A percentile compares a stretch with the other conserved stretches of the same genome.
These are phyloP conservation scores for Alosa alosa DNA, from an alignment of 2,113 vertebrate species.

Conservation along the genomic window DNA sequence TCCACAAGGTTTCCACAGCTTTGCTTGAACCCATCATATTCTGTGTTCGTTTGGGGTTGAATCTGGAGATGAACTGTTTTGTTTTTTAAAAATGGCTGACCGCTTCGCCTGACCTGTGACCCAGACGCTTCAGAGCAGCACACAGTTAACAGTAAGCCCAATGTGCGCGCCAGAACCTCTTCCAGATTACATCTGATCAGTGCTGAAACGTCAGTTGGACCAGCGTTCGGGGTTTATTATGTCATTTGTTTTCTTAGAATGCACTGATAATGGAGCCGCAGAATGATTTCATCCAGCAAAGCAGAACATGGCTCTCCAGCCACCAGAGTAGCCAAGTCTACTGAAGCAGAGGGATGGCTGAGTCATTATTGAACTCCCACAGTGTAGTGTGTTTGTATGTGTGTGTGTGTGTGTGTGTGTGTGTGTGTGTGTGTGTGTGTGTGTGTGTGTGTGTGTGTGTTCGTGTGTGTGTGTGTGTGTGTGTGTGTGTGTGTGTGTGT, in stretches of 20 bases:
- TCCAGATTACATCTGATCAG: constrained; percentile 1
- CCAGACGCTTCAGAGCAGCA: not conserved
- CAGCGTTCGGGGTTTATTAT: not conserved
- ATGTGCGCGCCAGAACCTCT: not conserved
- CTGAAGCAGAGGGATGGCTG: not conserved
- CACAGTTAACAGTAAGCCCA: not conserved
- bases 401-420: constrained; percentile 14
- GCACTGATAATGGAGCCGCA: not conserved
- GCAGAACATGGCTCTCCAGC: not conserved
- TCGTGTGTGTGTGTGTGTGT: not conserved
- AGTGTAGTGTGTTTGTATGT: not conserved
- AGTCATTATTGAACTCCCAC: constrained; percentile 4
- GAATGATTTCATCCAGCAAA: not conserved
- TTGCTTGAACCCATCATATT: not conserved
- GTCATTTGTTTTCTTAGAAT: constrained; percentile 17
- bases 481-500: not conserved
- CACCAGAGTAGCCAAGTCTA: not conserved
- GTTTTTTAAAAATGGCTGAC: not conserved
- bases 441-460: constrained; percentile 2
- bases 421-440: not conserved
- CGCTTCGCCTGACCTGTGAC: not conserved
- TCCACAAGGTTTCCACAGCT: not conserved
- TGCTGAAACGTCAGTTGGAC: not conserved
- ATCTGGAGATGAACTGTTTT: not conserved
- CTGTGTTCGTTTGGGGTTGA: not conserved